A percentile compares a stretch with the other conserved stretches of the same genome.
Evolutionary conservation across 2,113 vertebrate genomes (phyloP).

Genomic region (Leucopternis melanops): DNA sequence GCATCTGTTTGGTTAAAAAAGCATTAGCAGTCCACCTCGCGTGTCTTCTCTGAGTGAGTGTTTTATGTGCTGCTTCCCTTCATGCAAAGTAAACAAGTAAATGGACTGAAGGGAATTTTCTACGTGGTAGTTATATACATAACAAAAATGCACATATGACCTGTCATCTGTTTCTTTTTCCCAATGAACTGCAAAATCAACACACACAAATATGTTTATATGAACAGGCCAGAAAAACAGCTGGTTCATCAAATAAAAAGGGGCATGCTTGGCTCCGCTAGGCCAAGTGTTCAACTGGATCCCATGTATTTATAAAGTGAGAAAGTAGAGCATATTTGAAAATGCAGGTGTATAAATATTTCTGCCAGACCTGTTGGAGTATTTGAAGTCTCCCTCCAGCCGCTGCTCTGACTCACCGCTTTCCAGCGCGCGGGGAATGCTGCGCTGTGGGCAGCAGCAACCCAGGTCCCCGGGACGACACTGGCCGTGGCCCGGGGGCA

Average conservation of each 20-base stretch:
- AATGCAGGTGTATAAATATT: conserved; percentile 59
- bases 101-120: not conserved
- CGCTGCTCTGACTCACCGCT: not conserved
- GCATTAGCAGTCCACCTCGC: not conserved
- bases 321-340: conserved; percentile 6
- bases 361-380: conserved; percentile 3
- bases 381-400: conserved; percentile 24
- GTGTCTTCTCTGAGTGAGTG: not conserved
- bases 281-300: not conserved
- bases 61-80: not conserved
- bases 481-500: fast-evolving
- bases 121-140: not conserved
- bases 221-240: conserved; percentile 21
- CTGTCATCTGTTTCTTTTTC: conserved; percentile 6
- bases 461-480: not conserved
- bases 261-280: not conserved
- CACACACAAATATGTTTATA: conserved; percentile 2
- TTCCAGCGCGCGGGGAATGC: not conserved
- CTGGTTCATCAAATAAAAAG: conserved; percentile 8
- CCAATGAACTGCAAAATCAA: conserved; percentile 11
- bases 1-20: not conserved
- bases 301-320: conserved; percentile 51
- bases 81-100: not conserved
- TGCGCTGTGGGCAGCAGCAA: not conserved
- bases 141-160: not conserved